Base-by-base conservation (phyloP, 2,797 vertebrate genomes). In the Syngnathus rostellatus region DNA sequence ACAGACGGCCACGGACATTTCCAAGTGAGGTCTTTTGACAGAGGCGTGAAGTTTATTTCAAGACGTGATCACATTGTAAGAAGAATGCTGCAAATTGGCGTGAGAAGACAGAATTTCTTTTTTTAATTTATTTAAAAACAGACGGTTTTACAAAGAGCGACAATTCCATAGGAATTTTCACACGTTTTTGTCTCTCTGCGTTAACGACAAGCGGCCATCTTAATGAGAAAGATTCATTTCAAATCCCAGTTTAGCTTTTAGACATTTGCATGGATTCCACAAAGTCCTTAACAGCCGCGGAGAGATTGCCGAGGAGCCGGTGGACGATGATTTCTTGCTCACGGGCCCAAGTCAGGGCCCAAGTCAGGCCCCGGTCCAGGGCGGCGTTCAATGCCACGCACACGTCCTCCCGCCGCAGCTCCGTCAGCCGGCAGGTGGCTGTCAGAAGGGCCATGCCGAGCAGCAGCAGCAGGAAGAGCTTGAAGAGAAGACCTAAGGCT, bases 111-210 rank as follows among this genome's bases (percentile, higher is more conserved):
- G 72, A 55, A 31, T 31, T 31, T 31, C n/a, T 31, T 31, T 31
- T 31, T 31, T 31, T 3, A 31, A 3, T 31, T 31, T 31, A 3
- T 31, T 63, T 64, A 71, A 68, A 74, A 63, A 81, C 65, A 79
- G 71, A 71, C 75, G 65, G 57, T 61, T 69, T 63, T 83, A 83
- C 78, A 81, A 87, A 83, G 70, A 77, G 74, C 68, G 66, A 77
- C 90, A 91, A 95, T 95, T 95, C 94, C 93, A 93, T 94, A 94
- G 95, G 94, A 95, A 95, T 94, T 91, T 93, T 70, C 50, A 53
- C 50, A 65, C 64, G 73, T 73, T 48, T 71, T 48, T 40, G 9
- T 75, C 60, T 16, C 41, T 66, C 64, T 66, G 65, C 25, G 61
- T 65, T 21, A 65, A 75, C 60, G 65, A 75, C 45, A 83, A 70